Evolutionary conservation across 2,113 vertebrate genomes (phyloP).

Genomic region (Clinocottus analis): DNA sequence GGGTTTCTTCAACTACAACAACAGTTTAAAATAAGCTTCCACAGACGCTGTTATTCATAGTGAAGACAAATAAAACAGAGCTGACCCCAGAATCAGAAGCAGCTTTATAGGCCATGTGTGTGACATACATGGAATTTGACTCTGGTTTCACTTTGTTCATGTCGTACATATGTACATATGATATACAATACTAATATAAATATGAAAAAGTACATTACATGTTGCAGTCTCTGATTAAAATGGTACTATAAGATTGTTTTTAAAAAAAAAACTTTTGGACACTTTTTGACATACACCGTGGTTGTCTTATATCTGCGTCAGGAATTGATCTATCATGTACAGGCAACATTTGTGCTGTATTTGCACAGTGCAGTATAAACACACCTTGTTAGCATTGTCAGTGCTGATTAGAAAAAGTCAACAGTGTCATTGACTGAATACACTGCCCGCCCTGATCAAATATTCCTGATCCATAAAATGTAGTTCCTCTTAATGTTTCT

Average conservation of each 20-base stretch:
- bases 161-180: too few species aligned
- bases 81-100: too few species aligned
- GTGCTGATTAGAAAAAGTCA: slow-evolving; percentile 6
- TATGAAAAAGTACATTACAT: not conserved
- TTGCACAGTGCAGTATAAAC: slow-evolving; percentile 61
- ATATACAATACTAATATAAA: too few species aligned
- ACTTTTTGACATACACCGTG: not conserved
- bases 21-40: not conserved
- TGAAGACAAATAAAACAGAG: not conserved
- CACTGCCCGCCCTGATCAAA: slow-evolving; percentile 33
- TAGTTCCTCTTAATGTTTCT: not conserved
- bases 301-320: not conserved
- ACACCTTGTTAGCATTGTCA: slow-evolving; percentile 36
- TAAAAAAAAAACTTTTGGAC: too few species aligned
- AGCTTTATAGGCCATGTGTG: too few species aligned
- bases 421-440: not conserved
- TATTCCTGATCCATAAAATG: not conserved
- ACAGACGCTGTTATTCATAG: not conserved
- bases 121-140: too few species aligned
- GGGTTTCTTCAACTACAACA: not conserved
- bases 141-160: too few species aligned
- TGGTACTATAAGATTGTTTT: not conserved
- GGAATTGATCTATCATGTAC: not conserved
- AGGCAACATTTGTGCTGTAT: slow-evolving; percentile 25
- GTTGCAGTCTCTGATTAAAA: not conserved